Base-by-base conservation (phyloP, 2,797 vertebrate species). In the Phoxinus dragarum region DNA sequence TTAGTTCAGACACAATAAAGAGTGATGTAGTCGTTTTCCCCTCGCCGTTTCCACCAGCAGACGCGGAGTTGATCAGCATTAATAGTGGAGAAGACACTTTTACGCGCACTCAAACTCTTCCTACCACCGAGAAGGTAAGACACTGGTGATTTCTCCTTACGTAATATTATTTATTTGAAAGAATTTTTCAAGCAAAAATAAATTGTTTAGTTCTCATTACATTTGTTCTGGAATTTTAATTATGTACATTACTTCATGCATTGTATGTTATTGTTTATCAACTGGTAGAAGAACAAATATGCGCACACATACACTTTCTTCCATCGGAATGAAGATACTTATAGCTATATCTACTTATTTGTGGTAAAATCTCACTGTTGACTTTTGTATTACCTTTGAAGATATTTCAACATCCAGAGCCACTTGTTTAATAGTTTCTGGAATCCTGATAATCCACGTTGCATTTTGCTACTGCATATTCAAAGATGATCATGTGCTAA, bases 1-100 rank as follows among this genome's bases (percentile, higher is more conserved):
- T 91, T 80, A 89, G 88, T 52, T 89, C 89, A 52, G 89, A 91
- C 87, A 90, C 89, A 11, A 79, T 90, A 80, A 91, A 90, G 86
- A 89, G 88, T 88, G 90, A 91, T 78, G 81, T 91, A 16, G 79
- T 91, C 23, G 86, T 90, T 81, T 87, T 90, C 73, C 87, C 89
- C 0, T 86, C 90, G 1, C 44, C 85, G 31, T 89, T 89, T 86
- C 85, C 85, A 9, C 66, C 85, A 40, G 87, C 82, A 85, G 88
- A 90, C n/a, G 88, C 84, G 56, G 90, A 86, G 8, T 40, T 88
- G 52, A 90, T 90, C 84, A 90, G 89, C 82, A 90, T 88, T 85
- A 87, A 88, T 34, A 66, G 61, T 75, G 82, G 64, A 71, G 86
- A 64, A 36, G 86, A 90, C 21, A 88, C 82, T 71, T 87, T 88